Base-by-base conservation (phyloP, 1,140 invertebrate genomes). In the Heterodera schachtii region DNA sequence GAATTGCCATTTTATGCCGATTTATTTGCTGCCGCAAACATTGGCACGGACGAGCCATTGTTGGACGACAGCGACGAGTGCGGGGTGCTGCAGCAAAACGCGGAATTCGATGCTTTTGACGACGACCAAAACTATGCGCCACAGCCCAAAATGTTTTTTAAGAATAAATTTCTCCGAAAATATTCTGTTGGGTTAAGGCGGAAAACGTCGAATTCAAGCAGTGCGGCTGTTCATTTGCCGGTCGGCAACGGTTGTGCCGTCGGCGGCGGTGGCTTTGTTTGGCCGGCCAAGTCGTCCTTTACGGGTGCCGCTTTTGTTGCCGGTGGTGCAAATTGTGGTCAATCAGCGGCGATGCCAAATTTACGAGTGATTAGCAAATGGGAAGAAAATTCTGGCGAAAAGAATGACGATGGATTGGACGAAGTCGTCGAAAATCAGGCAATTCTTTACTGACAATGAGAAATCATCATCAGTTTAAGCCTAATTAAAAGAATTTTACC, bases 51-150 rank as follows among this genome's bases (percentile, higher is more conserved):
- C 57, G 57, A 64, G 57, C 11, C 57, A 13, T 13, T 64, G 57
- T n/a, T 71, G 69, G 21, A 71, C 31, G 21, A 71, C n/a, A 69
- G 2, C 19, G 67, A 69, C 0, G 8, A 21, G 3, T 7, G 19
- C 8, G 7, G 19, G 67, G 7, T 8, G 67, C 41, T 7, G 67
- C 67, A 69, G 7, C 67, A 19, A 43, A 13, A 71, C 13, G 9
- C 7, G 9, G 21, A 41, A 43, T 71, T 71, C 19, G 41, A 71
- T 8, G 19, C 69, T 43, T 71, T 71, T 41, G 69, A 71, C 69
- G 69, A 71, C 41, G n/a, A 71, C 69, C 31, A 43, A 46, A 71
- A 71, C 43, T 71, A 71, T 46, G 19, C 69, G 41, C 69, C 69
- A 3, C 67, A 70, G 9, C n/a, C 31, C n/a, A 71, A 31, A 64